Percentiles rank a stretch among this genome's conserved stretches.
Evolutionary conservation across 1,140 invertebrate species (phyloP).

Genomic region (Drosophila obscura): DNA sequence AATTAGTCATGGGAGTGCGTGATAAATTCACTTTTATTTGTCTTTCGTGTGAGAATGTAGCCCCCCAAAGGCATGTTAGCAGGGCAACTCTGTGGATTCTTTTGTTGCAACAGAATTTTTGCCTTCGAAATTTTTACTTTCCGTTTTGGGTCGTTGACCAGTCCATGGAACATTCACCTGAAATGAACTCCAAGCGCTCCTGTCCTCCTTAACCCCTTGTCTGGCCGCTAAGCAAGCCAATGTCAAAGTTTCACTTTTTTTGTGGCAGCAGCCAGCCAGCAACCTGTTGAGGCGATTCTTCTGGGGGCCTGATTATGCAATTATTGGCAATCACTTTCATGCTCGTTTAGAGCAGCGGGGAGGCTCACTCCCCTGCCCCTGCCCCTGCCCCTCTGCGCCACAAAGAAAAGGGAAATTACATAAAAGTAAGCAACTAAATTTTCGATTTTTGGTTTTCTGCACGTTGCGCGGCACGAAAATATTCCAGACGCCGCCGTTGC

Average conservation of each 20-base stretch:
- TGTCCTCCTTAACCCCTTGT: neutral
- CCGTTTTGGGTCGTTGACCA: conserved; percentile 62
- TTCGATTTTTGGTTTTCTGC: conserved; percentile 68
- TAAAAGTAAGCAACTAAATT: conserved; percentile 83
- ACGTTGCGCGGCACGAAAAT: conserved; percentile 73
- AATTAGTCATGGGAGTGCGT: conserved; percentile 75
- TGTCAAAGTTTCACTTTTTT: conserved; percentile 78
- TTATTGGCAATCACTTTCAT: conserved; percentile 81
- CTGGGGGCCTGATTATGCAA: conserved; percentile 70
- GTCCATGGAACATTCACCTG: conserved; percentile 25
- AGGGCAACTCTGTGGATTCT: conserved; percentile 63
- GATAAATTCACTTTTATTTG: conserved; percentile 80
- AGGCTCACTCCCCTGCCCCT: conserved; percentile 29
- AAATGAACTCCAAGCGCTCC: neutral
- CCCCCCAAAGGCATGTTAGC: conserved; percentile 9
- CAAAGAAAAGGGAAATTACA: conserved; percentile 82
- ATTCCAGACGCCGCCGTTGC: conserved; percentile 61
- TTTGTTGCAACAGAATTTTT: conserved; percentile 64
- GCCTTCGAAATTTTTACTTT: conserved; percentile 52
- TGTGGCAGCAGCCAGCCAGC: conserved; percentile 24
- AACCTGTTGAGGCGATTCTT: conserved; percentile 73
- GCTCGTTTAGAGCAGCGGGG: conserved; percentile 77
- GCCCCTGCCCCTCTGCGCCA: conserved; percentile 6
- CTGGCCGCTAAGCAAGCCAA: conserved; percentile 29
- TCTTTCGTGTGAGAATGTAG: conserved; percentile 76